phyloP scores from a whole-genome alignment of 2,113 vertebrate species.

The Malurus alboscapulatus region DNA sequence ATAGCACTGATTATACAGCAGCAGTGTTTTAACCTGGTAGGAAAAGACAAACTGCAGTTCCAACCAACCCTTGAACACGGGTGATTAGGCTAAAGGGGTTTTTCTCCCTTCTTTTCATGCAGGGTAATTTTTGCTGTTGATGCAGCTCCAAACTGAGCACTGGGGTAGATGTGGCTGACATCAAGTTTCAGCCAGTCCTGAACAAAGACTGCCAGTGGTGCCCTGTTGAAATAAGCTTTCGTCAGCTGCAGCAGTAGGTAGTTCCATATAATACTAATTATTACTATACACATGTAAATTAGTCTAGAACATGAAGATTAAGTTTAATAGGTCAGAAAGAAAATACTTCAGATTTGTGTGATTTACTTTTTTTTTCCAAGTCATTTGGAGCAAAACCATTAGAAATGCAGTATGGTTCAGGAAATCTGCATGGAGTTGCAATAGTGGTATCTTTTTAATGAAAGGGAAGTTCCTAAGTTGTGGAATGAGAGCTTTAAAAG shows the following conservation, averaged over 20 bases:
- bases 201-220: background rate
- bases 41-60: background rate
- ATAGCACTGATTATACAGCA: background rate
- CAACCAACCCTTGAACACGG: background rate
- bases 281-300: background rate
- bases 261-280: background rate
- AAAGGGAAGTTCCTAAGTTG: background rate
- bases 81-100: background rate
- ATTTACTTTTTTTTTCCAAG: background rate
- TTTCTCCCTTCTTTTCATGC: background rate
- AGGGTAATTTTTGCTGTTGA: background rate
- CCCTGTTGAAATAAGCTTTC: background rate
- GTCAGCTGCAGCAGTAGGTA: background rate
- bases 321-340: background rate
- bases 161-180: background rate
- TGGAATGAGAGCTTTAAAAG: background rate
- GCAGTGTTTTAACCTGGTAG: background rate
- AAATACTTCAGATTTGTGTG: background rate
- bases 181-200: background rate
- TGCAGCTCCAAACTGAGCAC: background rate
- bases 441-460: background rate
- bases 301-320: background rate
- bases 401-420: background rate
- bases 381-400: background rate
- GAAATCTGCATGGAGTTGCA: background rate